Conservation (phyloP, 2,113 vertebrate genomes). For the Pseudois nayaur region DNA sequence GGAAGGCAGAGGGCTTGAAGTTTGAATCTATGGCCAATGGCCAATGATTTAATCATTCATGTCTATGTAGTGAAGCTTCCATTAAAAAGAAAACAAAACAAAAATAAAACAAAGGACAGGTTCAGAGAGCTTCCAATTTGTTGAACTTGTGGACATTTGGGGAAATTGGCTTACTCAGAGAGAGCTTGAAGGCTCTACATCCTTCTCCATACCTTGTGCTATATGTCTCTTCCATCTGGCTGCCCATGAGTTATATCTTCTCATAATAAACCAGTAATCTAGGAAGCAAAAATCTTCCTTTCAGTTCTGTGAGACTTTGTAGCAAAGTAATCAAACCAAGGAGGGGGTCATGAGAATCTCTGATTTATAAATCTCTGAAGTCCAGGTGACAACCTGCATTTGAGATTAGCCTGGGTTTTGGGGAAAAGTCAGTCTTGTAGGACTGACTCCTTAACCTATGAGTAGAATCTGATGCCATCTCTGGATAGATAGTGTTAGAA, state of each 20-base stretch:
- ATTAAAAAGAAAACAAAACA: not conserved
- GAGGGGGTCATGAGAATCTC: not conserved
- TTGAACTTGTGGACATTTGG: not conserved
- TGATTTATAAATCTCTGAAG: not conserved
- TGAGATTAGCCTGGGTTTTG: not conserved
- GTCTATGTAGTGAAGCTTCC: not conserved
- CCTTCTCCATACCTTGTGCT: not conserved
- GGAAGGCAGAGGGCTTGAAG: not conserved
- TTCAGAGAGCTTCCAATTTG: not conserved
- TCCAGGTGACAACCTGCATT: not conserved
- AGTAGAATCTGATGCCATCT: not conserved
- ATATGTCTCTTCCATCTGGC: not conserved
- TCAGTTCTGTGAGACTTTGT: not conserved
- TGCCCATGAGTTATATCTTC: not conserved
- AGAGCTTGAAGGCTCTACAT: not conserved
- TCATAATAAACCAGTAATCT: not conserved
- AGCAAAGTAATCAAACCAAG: not conserved
- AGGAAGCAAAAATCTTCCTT: not conserved
- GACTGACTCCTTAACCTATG: not conserved
- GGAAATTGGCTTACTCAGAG: not conserved
- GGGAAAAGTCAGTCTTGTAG: not conserved
- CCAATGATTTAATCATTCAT: not conserved
- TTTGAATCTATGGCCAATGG: not conserved
- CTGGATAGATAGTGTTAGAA: not conserved
- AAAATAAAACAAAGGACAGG: not conserved